Conservation (phyloP, 2,113 vertebrate species). For the Lampris incognitus region DNA sequence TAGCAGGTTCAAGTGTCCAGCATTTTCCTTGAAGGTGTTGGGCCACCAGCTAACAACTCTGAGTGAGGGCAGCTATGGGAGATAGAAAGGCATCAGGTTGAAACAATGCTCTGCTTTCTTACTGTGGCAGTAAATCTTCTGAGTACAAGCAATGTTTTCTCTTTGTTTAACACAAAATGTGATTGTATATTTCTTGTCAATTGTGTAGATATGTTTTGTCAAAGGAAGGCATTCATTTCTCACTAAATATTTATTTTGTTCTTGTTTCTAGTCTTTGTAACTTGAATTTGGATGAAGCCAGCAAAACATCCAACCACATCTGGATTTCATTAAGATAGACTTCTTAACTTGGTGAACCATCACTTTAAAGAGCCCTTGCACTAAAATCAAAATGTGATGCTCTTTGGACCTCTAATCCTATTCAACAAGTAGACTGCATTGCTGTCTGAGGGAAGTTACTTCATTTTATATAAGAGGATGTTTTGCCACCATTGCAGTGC, state of each 20-base stretch:
- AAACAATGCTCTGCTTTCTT: neutral
- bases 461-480: too few relatives aligned
- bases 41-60: neutral
- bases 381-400: neutral
- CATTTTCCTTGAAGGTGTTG: neutral
- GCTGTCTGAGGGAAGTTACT: too few relatives aligned
- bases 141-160: slow-evolving; percentile 63
- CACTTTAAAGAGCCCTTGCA: neutral
- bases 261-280: neutral
- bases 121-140: slow-evolving; percentile 17
- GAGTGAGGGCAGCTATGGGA: neutral
- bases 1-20: too few relatives aligned
- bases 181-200: slow-evolving; percentile 39
- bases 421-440: too few relatives aligned
- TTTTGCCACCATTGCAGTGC: too few relatives aligned
- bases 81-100: neutral
- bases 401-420: neutral
- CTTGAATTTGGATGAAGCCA: neutral
- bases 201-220: slow-evolving; percentile 36
- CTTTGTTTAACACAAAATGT: slow-evolving; percentile 40
- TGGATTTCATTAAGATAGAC: neutral
- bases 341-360: neutral
- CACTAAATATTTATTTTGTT: slow-evolving; percentile 42
- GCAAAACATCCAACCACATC: too few relatives aligned
- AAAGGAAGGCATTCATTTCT: neutral